Conservation (phyloP, 2,888 invertebrate genomes). For the Lasioglossum calceatum region DNA sequence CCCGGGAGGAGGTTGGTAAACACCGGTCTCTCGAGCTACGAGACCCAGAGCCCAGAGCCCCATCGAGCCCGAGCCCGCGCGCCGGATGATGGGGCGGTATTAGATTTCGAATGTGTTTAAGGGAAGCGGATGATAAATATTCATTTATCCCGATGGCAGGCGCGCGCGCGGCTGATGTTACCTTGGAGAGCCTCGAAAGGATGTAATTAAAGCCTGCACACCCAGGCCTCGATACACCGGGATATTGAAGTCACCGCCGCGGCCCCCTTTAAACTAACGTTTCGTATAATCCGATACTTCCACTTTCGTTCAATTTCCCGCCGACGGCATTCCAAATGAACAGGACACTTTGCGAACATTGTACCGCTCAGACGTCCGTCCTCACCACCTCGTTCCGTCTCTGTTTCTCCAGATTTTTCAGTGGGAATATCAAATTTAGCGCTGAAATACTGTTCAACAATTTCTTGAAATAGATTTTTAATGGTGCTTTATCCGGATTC, state of each 20-base stretch:
- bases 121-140: conserved; percentile 52
- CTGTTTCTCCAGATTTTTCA: neutral
- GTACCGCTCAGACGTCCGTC: neutral
- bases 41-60: neutral
- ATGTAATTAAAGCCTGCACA: conserved; percentile 52
- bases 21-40: conserved; percentile 10
- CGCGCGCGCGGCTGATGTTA: conserved; percentile 9
- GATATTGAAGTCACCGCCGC: conserved; percentile 12
- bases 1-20: conserved; percentile 49
- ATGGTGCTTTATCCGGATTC: neutral
- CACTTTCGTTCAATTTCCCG: neutral
- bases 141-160: conserved; percentile 46
- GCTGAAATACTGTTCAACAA: neutral
- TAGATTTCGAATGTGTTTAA: conserved; percentile 44
- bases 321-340: neutral
- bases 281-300: conserved; percentile 10
- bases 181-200: conserved; percentile 32
- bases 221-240: conserved; percentile 11
- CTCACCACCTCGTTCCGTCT: neutral
- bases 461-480: neutral
- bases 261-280: conserved; percentile 5
- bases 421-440: neutral
- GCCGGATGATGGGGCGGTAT: conserved; percentile 16
- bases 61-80: neutral
- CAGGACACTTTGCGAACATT: neutral